These are phyloP conservation scores for Varanus komodoensis DNA, from an alignment of 2,113 vertebrate species.

Conservation along the genomic window DNA sequence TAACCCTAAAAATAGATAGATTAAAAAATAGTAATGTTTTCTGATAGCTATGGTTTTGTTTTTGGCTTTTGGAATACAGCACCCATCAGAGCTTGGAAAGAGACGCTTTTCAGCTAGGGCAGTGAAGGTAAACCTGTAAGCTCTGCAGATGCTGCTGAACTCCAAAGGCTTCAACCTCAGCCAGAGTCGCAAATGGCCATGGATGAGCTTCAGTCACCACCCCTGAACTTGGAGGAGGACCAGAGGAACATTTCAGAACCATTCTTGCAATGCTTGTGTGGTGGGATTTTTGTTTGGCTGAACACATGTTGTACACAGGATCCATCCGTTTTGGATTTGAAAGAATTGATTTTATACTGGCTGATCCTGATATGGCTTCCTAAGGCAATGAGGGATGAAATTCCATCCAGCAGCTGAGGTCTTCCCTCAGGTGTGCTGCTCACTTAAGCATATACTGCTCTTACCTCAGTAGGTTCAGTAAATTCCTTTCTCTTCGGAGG, in stretches of 20 bases:
- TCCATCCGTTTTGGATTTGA: background rate
- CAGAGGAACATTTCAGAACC: background rate
- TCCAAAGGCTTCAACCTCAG: background rate
- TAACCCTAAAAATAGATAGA: background rate
- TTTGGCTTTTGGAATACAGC: background rate
- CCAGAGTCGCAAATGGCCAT: background rate
- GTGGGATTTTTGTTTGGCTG: too few relatives aligned
- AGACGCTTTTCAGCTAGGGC: background rate
- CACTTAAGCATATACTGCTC: background rate
- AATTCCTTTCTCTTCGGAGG: conserved; percentile 94
- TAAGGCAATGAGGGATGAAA: background rate
- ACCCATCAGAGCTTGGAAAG: background rate
- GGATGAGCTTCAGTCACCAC: background rate
- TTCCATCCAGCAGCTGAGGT: background rate
- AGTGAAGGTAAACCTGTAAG: background rate
- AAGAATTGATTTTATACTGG: conserved; percentile 13
- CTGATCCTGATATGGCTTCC: background rate
- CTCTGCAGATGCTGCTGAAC: background rate
- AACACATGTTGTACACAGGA: too few relatives aligned
- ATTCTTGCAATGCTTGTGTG: background rate
- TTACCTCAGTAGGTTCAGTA: conserved; percentile 88
- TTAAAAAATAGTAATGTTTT: background rate
- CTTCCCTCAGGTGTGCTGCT: background rate
- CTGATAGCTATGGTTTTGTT: background rate
- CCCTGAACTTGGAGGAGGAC: background rate